These are phyloP conservation scores for Lamproptera curius DNA, from an alignment of 2,888 invertebrate genomes.

Conservation along the genomic window DNA sequence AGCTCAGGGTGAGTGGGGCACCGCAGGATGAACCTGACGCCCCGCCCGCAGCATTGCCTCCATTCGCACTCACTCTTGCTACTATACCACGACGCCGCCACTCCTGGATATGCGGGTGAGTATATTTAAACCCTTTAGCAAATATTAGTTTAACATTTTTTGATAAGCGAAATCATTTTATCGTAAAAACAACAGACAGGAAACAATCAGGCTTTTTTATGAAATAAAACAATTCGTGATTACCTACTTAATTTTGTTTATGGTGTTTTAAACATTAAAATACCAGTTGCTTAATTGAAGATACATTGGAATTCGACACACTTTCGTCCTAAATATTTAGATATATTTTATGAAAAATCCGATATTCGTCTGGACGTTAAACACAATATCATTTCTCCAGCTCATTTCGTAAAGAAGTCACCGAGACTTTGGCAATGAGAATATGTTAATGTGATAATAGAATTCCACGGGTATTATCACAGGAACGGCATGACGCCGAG, in stretches of 20 bases:
- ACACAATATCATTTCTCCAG: not conserved
- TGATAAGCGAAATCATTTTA: too few relatives aligned
- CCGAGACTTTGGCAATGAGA: conserved; percentile 14
- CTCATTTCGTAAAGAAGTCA: not conserved
- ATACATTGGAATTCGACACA: not conserved
- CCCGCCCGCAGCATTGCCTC: conserved; percentile 60
- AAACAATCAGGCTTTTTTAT: too few relatives aligned
- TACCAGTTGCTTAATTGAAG: not conserved
- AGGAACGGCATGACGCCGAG: conserved; percentile 24
- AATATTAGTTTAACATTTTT: too few relatives aligned
- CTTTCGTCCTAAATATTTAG: not conserved
- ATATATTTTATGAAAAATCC: not conserved
- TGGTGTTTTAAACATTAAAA: not conserved
- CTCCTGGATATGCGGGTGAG: conserved; percentile 89
- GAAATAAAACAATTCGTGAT: too few relatives aligned
- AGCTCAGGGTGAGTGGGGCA: conserved; percentile 81
- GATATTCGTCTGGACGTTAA: not conserved
- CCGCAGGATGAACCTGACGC: conserved; percentile 67
- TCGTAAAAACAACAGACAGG: too few relatives aligned
- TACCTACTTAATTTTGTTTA: not conserved
- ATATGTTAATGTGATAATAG: conserved; percentile 17
- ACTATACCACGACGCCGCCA: conserved; percentile 81
- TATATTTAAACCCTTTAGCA: conserved; percentile 26
- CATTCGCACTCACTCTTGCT: conserved; percentile 70
- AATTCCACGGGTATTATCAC: conserved; percentile 16